Evolutionary conservation across 2,888 invertebrate species (phyloP).

Genomic region (Erebia epiphron): DNA sequence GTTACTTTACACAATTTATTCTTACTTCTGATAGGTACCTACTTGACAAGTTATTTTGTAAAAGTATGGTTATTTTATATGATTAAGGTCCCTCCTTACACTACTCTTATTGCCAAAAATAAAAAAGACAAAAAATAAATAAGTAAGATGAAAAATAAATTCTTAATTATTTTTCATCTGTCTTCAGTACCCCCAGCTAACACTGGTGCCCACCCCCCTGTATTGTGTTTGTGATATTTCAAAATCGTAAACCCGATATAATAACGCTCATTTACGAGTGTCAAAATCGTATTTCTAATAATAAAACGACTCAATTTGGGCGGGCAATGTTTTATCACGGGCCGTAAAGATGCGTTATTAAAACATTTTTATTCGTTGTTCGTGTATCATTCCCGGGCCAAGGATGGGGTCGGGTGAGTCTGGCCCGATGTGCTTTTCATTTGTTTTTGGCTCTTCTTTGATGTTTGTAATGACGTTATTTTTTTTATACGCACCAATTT

Average conservation of each 20-base stretch:
- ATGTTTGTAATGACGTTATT: no score
- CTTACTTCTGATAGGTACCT: no score
- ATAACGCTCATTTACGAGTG: slow-evolving; percentile 75
- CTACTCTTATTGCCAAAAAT: no score
- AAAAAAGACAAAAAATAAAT: not conserved
- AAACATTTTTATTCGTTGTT: slow-evolving; percentile 61
- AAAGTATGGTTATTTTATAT: no score
- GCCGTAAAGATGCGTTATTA: slow-evolving; percentile 70
- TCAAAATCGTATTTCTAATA: slow-evolving; percentile 81
- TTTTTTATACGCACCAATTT: no score
- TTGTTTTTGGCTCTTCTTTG: not conserved
- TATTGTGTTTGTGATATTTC: slow-evolving; percentile 71
- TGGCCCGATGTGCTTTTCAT: slow-evolving; percentile 25
- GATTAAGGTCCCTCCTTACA: no score
- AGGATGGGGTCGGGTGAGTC: slow-evolving; percentile 48
- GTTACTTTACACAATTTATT: no score
- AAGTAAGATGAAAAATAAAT: not conserved
- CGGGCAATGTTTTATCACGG: slow-evolving; percentile 73
- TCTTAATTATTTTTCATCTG: not conserved
- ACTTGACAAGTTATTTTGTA: no score
- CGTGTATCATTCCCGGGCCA: slow-evolving; percentile 57
- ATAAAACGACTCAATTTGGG: slow-evolving; percentile 80
- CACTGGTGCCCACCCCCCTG: slow-evolving; percentile 38
- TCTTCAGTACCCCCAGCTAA: not conserved
- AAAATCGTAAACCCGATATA: slow-evolving; percentile 71